phyloP scores from a whole-genome alignment of 2,113 vertebrate genomes.

The Heloderma charlesbogerti region DNA sequence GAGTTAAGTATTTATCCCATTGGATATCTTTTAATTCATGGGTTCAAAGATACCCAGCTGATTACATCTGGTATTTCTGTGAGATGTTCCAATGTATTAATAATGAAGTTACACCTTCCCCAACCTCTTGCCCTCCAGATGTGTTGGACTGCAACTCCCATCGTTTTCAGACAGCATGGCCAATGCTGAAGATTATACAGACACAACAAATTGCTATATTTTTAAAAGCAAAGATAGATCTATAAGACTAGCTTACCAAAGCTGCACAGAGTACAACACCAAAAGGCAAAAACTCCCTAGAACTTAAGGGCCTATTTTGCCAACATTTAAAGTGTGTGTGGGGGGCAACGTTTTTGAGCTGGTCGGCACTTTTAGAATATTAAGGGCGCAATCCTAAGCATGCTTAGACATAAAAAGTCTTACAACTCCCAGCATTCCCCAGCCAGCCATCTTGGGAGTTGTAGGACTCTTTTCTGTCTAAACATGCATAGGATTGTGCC shows the following conservation, averaged over 20 bases:
- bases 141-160: too few relatives aligned
- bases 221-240: conserved; percentile 50
- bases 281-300: conserved; percentile 35
- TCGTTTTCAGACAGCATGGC: too few relatives aligned
- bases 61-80: conserved; percentile 35
- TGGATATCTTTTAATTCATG: conserved; percentile 31
- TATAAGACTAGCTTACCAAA: conserved; percentile 47
- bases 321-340: background rate
- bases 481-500: too few relatives aligned
- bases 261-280: conserved; percentile 12
- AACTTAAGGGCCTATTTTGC: background rate
- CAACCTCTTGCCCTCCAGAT: too few relatives aligned
- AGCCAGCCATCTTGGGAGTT: too few relatives aligned
- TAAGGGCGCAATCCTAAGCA: too few relatives aligned
- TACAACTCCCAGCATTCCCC: too few relatives aligned
- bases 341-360: too few relatives aligned
- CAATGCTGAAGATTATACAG: conserved; percentile 32
- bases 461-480: too few relatives aligned
- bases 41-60: conserved; percentile 43
- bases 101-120: conserved; percentile 33
- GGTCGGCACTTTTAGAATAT: background rate
- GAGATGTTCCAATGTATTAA: conserved; percentile 61
- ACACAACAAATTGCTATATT: conserved; percentile 41
- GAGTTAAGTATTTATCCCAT: background rate
- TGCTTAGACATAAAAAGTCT: too few relatives aligned